These are phyloP conservation scores for Propithecus deckenii DNA, from an alignment of 2,797 vertebrate genomes.

Conservation along the genomic window DNA sequence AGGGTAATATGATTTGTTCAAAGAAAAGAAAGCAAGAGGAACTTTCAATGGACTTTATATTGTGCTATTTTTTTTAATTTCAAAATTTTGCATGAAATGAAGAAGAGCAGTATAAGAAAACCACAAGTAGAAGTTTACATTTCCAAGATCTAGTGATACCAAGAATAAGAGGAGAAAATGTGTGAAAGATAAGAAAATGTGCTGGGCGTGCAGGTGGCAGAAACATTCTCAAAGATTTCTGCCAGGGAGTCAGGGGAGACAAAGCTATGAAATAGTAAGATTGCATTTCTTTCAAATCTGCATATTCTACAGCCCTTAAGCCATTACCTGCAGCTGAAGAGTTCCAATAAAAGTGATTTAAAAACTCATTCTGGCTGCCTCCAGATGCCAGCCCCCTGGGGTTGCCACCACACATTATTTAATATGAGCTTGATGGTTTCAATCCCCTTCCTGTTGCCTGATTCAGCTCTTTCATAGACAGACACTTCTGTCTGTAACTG, in stretches of 20 bases:
- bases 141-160: background rate
- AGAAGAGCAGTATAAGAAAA: background rate
- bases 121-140: background rate
- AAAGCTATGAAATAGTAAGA: constrained; percentile 60
- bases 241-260: constrained; percentile 16
- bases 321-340: constrained; percentile 68
- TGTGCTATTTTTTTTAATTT: background rate
- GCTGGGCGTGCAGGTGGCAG: constrained; percentile 23
- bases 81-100: background rate
- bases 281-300: constrained; percentile 59
- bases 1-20: background rate
- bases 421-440: constrained; percentile 67
- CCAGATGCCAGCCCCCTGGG: constrained; percentile 61
- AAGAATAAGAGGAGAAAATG: background rate
- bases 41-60: background rate
- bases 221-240: constrained; percentile 68
- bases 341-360: constrained; percentile 73
- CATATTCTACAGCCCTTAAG: constrained; percentile 49
- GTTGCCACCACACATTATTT: constrained; percentile 63
- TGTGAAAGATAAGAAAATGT: constrained; percentile 45
- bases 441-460: constrained; percentile 40
- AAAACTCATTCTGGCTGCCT: constrained; percentile 67
- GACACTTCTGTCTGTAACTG: constrained; percentile 21
- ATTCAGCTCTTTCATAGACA: constrained; percentile 57
- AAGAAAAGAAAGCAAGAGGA: constrained; percentile 3